phyloP scores from a whole-genome alignment of 2,113 vertebrate genomes.

The Anolis carolinensis region DNA sequence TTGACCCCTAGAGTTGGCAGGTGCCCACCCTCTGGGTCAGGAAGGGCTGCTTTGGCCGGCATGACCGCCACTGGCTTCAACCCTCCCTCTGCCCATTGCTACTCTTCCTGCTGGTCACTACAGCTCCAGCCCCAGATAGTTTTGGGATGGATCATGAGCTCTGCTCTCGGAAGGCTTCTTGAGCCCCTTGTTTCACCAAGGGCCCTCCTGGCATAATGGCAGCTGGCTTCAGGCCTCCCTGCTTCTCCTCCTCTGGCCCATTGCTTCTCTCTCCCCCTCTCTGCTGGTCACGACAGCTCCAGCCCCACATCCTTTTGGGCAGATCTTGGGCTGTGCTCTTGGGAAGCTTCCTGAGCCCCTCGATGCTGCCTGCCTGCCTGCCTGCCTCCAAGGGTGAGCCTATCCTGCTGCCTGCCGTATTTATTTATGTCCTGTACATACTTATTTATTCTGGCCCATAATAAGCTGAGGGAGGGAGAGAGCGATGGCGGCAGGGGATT shows the following conservation, averaged over 20 bases:
- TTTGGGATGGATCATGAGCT: background rate
- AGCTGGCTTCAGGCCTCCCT: too few species aligned
- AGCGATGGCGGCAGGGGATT: background rate
- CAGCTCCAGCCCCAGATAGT: background rate
- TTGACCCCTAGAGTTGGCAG: too few species aligned
- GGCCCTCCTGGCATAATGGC: background rate
- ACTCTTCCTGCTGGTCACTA: too few species aligned
- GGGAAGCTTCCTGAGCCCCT: background rate
- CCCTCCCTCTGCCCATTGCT: too few species aligned
- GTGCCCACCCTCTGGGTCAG: too few species aligned
- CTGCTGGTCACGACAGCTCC: too few species aligned
- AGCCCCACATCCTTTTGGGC: too few species aligned
- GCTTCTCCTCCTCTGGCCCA: too few species aligned
- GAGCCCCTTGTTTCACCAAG: too few species aligned
- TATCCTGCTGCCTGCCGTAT: conserved; percentile 23
- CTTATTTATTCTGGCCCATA: conserved; percentile 63
- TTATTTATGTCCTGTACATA: conserved; percentile 72
- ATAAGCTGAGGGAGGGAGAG: background rate
- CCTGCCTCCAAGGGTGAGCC: background rate
- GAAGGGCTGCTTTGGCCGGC: too few species aligned
- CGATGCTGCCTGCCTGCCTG: background rate
- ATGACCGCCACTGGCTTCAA: too few species aligned
- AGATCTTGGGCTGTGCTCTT: background rate
- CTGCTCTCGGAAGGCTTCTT: background rate
- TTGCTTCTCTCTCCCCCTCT: too few species aligned